Conservation (phyloP, 2,888 invertebrate species). For the Platycnemis pennipes region DNA sequence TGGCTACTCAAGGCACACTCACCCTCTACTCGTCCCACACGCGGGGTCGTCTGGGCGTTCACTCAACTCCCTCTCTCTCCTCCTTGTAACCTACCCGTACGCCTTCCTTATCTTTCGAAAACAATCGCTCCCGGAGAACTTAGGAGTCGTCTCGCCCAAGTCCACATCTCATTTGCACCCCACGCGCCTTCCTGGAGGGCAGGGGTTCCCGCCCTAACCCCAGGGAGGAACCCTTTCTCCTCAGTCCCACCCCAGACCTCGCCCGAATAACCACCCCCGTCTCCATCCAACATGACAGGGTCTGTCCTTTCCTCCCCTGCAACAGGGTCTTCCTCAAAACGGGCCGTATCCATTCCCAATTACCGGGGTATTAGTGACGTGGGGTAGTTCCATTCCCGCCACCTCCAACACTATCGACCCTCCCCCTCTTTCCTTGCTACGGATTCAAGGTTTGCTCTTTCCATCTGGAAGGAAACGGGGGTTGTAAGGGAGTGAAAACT, state of each 20-base stretch:
- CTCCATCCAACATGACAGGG: neutral
- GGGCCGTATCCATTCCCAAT: constrained; percentile 35
- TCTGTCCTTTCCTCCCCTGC: neutral
- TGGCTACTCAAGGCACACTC: too few relatives aligned
- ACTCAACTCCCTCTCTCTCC: too few relatives aligned
- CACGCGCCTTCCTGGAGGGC: neutral
- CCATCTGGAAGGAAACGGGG: neutral
- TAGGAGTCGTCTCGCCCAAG: constrained; percentile 1
- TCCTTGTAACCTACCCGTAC: neutral
- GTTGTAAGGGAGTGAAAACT: neutral
- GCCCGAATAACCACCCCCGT: neutral
- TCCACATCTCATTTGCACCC: constrained; percentile 3
- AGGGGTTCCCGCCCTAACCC: too few relatives aligned
- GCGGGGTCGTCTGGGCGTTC: too few relatives aligned
- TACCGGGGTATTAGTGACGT: neutral
- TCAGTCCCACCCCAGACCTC: neutral
- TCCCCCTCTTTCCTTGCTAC: neutral
- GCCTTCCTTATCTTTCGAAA: constrained; percentile 31
- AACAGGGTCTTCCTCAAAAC: neutral
- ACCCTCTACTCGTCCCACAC: too few relatives aligned
- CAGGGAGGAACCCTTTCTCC: neutral
- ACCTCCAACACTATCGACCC: neutral
- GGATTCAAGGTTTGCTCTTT: neutral
- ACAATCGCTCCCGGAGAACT: constrained; percentile 11
- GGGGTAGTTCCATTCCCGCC: neutral